Conservation (phyloP, 2,113 vertebrate genomes). For the Rhabdomys dilectus region DNA sequence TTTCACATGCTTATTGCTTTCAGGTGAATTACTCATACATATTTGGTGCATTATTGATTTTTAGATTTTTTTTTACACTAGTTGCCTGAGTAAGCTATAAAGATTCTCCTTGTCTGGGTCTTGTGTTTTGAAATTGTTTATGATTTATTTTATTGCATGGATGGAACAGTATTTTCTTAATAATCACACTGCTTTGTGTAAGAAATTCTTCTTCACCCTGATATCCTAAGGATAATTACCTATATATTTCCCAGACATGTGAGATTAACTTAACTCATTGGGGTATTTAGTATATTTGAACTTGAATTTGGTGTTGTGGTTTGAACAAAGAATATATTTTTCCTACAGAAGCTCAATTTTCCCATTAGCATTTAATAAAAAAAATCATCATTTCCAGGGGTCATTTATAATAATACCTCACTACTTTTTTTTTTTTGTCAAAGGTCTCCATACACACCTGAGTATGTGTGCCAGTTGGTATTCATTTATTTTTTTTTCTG, state of each 20-base stretch:
- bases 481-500: neutral
- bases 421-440: neutral
- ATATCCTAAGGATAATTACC: slow-evolving; percentile 64
- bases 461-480: neutral
- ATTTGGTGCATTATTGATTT: slow-evolving; percentile 78
- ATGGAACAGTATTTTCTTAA: slow-evolving; percentile 53
- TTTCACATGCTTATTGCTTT: slow-evolving; percentile 66
- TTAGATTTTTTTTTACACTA: slow-evolving; percentile 66
- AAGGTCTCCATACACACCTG: neutral
- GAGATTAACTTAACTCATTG: slow-evolving; percentile 60
- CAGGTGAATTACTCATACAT: slow-evolving; percentile 72
- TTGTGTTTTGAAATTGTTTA: slow-evolving; percentile 61
- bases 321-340: slow-evolving; percentile 35
- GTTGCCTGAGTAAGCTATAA: slow-evolving; percentile 68
- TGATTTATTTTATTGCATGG: slow-evolving; percentile 72
- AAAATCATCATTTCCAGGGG: neutral
- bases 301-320: slow-evolving; percentile 32
- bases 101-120: slow-evolving; percentile 60
- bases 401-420: neutral
- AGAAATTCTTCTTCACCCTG: slow-evolving; percentile 50
- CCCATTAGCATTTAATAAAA: slow-evolving; percentile 59
- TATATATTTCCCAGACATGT: slow-evolving; percentile 67
- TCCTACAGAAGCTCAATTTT: slow-evolving; percentile 50
- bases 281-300: slow-evolving; percentile 52
- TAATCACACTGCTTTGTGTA: slow-evolving; percentile 62